Base-by-base conservation (phyloP, 2,888 invertebrate species). In the Troides aeacus region DNA sequence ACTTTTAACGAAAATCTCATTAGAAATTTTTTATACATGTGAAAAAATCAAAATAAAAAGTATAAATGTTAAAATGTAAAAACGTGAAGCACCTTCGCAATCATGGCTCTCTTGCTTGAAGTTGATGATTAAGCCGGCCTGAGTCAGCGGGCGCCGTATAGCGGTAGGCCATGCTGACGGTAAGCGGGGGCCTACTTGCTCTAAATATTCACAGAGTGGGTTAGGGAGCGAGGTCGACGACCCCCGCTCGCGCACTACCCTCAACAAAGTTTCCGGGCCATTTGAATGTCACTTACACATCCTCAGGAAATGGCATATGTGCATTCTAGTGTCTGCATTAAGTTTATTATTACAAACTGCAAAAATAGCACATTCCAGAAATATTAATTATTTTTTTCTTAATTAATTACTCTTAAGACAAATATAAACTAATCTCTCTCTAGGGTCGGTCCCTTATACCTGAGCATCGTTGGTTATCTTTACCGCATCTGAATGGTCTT, bases 131-230 rank as follows among this genome's bases (percentile, higher is more conserved):
- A 87, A 87, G 84, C 83, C 79, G 79, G 81, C 81, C 83, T 87
- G 89, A 89, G 87, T 89, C 88, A 87, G 86, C 86, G 83, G 74
- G 89, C 89, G 89, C 90, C 90, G 80, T 89, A 86, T 86, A 90
- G 86, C 78, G 81, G 84, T 81, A 87, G 88, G 89, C 87, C 84
- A 83, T 85, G 84, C 84, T 84, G 86, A 79, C 82, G 83, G 83
- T 81, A 73, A 80, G 80, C 82, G 82, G 83, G 84, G 84, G 81
- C 86, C 86, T 85, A 84, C 86, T 84, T 90, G 90, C 86, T 90
- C 92, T 83, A 90, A 91, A 91, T 90, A 88, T 81, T 79, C 78
- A 76, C 81, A 74, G 84, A 90, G 89, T 91, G 89, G 91, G 91
- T 88, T 90, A 91, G 89, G 90, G 88, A 90, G 88, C 82, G 86